Evolutionary conservation across 2,113 vertebrate species (phyloP).

Genomic region (Leucoraja erinaceus): DNA sequence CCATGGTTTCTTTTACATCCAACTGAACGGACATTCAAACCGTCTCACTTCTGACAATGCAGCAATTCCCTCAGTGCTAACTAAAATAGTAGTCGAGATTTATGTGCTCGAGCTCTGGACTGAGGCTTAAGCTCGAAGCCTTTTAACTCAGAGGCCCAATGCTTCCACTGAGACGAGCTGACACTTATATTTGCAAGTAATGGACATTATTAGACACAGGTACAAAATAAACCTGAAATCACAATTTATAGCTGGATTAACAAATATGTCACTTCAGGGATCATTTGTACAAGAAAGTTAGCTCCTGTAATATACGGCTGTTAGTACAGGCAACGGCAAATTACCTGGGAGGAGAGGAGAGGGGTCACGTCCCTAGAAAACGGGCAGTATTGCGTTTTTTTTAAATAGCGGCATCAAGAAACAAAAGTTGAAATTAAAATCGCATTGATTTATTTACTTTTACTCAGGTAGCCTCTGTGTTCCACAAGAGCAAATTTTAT

Average conservation of each 20-base stretch:
- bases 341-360: too few species aligned
- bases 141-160: neutral
- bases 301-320: neutral
- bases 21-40: neutral
- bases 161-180: neutral
- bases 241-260: neutral
- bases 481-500: too few species aligned
- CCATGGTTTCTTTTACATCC: neutral
- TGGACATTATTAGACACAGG: neutral
- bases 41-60: neutral
- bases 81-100: neutral
- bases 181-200: neutral
- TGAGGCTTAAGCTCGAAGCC: neutral
- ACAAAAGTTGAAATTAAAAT: too few species aligned
- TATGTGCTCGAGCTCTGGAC: neutral
- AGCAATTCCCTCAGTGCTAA: neutral
- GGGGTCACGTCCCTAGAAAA: too few species aligned
- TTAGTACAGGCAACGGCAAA: neutral
- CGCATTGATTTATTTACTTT: too few species aligned
- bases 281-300: constrained; percentile 44
- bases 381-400: too few species aligned
- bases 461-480: too few species aligned
- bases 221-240: constrained; percentile 24
- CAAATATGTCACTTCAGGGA: constrained; percentile 51
- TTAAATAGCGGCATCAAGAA: too few species aligned